These are phyloP conservation scores for Mystacornis crossleyi DNA, from an alignment of 2,113 vertebrate species.

Conservation along the genomic window DNA sequence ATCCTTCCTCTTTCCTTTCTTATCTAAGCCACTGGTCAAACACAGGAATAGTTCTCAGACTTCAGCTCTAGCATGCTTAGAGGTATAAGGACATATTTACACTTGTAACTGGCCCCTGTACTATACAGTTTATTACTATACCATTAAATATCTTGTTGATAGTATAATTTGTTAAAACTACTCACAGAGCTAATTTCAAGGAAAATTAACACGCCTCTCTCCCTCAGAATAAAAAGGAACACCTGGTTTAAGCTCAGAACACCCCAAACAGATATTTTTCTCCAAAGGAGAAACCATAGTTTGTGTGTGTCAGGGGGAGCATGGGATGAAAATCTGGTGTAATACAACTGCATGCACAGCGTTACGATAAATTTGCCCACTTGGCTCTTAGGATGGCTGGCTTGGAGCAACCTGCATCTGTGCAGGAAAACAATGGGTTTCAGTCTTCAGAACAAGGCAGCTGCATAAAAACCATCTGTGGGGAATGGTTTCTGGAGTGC, in stretches of 20 bases:
- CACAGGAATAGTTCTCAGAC: not conserved
- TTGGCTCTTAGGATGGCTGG: not conserved
- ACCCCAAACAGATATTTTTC: not conserved
- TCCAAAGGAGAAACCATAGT: not conserved
- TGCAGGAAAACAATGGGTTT: not conserved
- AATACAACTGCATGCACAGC: not conserved
- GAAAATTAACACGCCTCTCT: fast-evolving
- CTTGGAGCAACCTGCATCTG: not conserved
- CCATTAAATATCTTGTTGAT: not conserved
- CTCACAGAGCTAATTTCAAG: not conserved
- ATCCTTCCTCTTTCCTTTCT: not conserved
- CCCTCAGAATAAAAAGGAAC: not conserved
- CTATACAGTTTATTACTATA: not conserved
- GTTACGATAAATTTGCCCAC: not conserved
- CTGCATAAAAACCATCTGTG: not conserved
- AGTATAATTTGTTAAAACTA: not conserved
- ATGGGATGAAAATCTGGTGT: not conserved
- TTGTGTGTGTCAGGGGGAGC: not conserved
- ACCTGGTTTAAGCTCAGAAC: not conserved
- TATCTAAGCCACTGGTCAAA: not conserved
- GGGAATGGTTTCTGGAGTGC: not conserved
- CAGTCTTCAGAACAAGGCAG: not conserved
- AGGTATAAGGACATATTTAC: not conserved
- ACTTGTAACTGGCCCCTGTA: not conserved
- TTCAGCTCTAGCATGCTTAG: not conserved